Base-by-base conservation (phyloP, 2,888 invertebrate genomes). In the Agrilus cyanescens region DNA sequence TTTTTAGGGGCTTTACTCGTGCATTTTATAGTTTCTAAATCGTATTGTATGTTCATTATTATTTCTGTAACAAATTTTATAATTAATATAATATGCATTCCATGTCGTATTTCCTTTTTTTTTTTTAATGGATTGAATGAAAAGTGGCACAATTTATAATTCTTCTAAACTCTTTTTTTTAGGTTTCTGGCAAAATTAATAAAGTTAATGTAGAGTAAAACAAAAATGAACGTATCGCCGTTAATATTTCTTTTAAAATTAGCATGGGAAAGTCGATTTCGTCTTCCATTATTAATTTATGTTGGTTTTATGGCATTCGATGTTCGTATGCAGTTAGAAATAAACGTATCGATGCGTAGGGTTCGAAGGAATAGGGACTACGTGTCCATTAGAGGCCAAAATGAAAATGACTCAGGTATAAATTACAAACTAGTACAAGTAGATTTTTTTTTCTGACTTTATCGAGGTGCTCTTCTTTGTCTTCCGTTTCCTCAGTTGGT, bases 251-350 rank as follows among this genome's bases (percentile, higher is more conserved):
- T 85, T 50, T 71, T 84, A 31, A 75, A 78, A 49, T 66, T 85
- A 51, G 83, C 82, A 2, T 85, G 82, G 82, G 75, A 77, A 48
- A 78, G 78, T 37, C 72, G 81, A 32, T 68, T 79, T 46, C 73
- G 79, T 38, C 67, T 85, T 38, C 84, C 85, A 1, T 67, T 80
- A 32, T 63, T 83, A 10, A 74, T 82, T 37, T 73, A 79, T 8
- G 72, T 80, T 8, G 76, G 74, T 12, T 78, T 81, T 52, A 72
- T 82, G 62, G 74, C 76, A 0, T 71, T 81, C 63, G 80, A 82
- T 53, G 72, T 80, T 29, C 70, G 80, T 39, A 71, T 82, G 66
- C 80, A 79, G 54, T 64, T 82, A 44, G 81, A 82, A 59, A 75
- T 81, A 29, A 78, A 78, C 52, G 69, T 80, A 39, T 74, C 76